Percentiles rank a stretch among this genome's conserved stretches.
Evolutionary conservation across 2,113 vertebrate species (phyloP).

Genomic region (Hypomesus transpacificus): DNA sequence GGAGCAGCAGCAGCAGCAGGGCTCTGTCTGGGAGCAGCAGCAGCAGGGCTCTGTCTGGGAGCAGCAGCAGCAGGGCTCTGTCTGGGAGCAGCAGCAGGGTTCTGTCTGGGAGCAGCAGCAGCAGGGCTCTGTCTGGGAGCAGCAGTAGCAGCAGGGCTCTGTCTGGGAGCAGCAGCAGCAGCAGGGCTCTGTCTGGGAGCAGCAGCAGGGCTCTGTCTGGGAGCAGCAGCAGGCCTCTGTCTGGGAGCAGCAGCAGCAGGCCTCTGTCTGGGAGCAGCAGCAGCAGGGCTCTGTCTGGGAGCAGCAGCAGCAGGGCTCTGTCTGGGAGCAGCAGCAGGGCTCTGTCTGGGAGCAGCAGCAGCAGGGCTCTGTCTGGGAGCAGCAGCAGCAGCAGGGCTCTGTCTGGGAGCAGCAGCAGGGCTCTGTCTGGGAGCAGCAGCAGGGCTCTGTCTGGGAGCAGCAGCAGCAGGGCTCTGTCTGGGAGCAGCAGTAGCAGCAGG

Average conservation of each 20-base stretch:
- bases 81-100: too few relatives aligned
- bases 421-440: neutral
- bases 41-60: too few relatives aligned
- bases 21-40: too few relatives aligned
- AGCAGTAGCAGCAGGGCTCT: conserved; percentile 28
- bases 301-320: too few relatives aligned
- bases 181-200: conserved; percentile 9
- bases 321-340: neutral
- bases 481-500: conserved; percentile 22
- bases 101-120: too few relatives aligned
- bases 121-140: too few relatives aligned
- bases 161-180: conserved; percentile 5
- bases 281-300: conserved; percentile 16
- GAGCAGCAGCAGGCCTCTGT: conserved; percentile 15
- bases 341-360: conserved; percentile 52
- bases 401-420: conserved; percentile 16
- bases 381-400: conserved; percentile 23
- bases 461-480: conserved; percentile 37
- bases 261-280: conserved; percentile 3
- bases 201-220: conserved; percentile 48
- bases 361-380: too few relatives aligned
- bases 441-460: too few relatives aligned
- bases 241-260: conserved; percentile 15
- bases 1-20: too few relatives aligned
- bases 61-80: too few relatives aligned